Evolutionary conservation across 2,888 invertebrate species (phyloP).

Genomic region (Temnothorax rugatulus): DNA sequence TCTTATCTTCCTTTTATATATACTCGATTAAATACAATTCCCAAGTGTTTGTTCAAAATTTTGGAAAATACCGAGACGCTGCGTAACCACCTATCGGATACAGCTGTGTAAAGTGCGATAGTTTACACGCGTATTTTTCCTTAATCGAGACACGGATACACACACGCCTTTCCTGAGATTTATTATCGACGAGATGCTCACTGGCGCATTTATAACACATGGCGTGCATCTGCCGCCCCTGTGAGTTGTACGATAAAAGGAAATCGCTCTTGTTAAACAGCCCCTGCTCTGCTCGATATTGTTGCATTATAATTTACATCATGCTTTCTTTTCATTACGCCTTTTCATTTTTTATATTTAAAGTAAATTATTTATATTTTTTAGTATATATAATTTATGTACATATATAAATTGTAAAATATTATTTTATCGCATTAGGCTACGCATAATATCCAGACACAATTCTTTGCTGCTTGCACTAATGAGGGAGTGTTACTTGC

Average conservation of each 20-base stretch:
- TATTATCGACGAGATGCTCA: slow-evolving; percentile 19
- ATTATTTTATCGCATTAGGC: background rate
- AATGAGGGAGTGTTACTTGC: slow-evolving; percentile 24
- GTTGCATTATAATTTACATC: background rate
- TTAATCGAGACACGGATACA: slow-evolving; percentile 21
- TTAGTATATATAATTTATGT: background rate
- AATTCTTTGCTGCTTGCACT: background rate
- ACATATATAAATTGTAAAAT: background rate
- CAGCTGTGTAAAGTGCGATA: slow-evolving; percentile 42
- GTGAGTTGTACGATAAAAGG: slow-evolving; percentile 1
- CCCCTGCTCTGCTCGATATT: background rate
- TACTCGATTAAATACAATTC: background rate
- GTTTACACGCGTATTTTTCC: slow-evolving; percentile 36
- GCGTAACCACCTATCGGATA: slow-evolving; percentile 4
- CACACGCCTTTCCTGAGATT: slow-evolving; percentile 35
- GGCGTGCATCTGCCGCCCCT: slow-evolving; percentile 33
- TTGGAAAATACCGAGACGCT: background rate
- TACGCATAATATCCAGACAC: background rate
- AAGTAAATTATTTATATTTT: slow-evolving; percentile 2
- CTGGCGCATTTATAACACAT: slow-evolving; percentile 30
- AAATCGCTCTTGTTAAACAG: background rate
- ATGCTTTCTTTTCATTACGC: background rate
- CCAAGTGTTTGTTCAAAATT: background rate
- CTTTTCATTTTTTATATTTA: background rate
- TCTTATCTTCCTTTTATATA: no score